Base-by-base conservation (phyloP, 2,797 vertebrate genomes). In the Lates japonicus region DNA sequence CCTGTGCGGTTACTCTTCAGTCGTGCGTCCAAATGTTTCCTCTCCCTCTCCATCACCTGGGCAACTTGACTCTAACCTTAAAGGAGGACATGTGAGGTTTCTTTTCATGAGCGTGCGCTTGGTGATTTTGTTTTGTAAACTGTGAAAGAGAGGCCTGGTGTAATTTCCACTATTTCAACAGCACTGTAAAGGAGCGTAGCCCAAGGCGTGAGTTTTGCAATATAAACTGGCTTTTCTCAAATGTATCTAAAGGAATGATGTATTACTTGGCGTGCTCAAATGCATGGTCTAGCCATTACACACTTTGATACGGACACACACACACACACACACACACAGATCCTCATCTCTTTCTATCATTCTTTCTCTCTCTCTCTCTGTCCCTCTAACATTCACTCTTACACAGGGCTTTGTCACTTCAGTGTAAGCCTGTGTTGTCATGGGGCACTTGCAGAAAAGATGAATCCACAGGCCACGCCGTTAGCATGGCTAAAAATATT, bases 41-140 rank as follows among this genome's bases (percentile, higher is more conserved):
- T 73, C 71, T 80, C 66, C 64, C 69, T 71, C 81, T 86, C 78
- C 75, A 61, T 89, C 88, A 90, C 90, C 86, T 84, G 80, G 65
- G 59, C 83, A 57, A 78, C 85, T 74, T 20, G 62, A 81, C 22
- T 5, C 54, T 37, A 51, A 75, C 73, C 60, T 58, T 63, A 5
- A 51, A 61, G 66, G 39, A 80, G 62, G 75, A 87, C 75, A 60
- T 35, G 20, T 59, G 75, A 81, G 73, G 78, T 76, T 82, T 79
- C 65, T 42, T 74, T 83, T 79, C 66, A 75, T 5, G 41, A 77
- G 67, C 16, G n/a, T 57, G 61, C 11, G 3, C 71, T 72, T 16
- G 44, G 4, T 33, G 62, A 68, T 80, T 81, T 57, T 78, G 72
- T 82, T 90, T 81, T 70, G 78, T 89, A 83, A 90, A 87, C 85